phyloP scores from a whole-genome alignment of 2,113 vertebrate species.

The Zosterops japonicus region DNA sequence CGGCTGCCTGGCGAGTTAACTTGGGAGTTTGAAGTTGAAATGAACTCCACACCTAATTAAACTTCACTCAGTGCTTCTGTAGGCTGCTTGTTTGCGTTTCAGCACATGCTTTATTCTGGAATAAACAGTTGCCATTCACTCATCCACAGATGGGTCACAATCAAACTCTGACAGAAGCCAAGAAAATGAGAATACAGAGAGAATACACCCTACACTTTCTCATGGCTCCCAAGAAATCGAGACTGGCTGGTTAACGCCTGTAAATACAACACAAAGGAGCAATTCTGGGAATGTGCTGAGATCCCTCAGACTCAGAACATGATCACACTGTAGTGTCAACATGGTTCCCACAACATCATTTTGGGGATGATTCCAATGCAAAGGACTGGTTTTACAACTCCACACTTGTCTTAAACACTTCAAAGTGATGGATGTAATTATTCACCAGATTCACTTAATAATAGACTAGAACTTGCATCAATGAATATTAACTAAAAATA shows the following conservation, averaged over 20 bases:
- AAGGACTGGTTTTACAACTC: slow-evolving; percentile 5
- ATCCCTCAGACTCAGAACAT: neutral
- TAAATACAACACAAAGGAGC: neutral
- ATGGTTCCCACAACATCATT: neutral
- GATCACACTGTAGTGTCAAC: neutral
- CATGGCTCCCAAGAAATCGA: neutral
- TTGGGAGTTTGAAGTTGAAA: slow-evolving; percentile 32
- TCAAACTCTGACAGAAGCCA: neutral
- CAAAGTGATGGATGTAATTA: slow-evolving; percentile 32
- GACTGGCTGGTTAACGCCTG: neutral
- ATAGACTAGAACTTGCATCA: neutral
- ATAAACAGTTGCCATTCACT: slow-evolving; percentile 32
- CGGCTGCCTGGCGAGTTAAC: neutral
- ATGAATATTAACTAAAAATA: slow-evolving; percentile 44
- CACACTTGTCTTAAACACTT: slow-evolving; percentile 12
- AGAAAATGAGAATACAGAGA: neutral
- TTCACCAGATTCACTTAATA: neutral
- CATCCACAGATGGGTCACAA: slow-evolving; percentile 20
- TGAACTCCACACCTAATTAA: slow-evolving; percentile 44
- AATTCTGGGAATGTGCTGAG: neutral
- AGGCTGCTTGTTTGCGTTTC: neutral
- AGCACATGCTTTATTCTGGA: slow-evolving; percentile 27
- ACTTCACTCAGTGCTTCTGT: neutral
- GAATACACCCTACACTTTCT: neutral
- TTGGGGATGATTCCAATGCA: neutral